These are phyloP conservation scores for Cetonia aurata DNA, from an alignment of 2,888 invertebrate genomes.

Conservation along the genomic window DNA sequence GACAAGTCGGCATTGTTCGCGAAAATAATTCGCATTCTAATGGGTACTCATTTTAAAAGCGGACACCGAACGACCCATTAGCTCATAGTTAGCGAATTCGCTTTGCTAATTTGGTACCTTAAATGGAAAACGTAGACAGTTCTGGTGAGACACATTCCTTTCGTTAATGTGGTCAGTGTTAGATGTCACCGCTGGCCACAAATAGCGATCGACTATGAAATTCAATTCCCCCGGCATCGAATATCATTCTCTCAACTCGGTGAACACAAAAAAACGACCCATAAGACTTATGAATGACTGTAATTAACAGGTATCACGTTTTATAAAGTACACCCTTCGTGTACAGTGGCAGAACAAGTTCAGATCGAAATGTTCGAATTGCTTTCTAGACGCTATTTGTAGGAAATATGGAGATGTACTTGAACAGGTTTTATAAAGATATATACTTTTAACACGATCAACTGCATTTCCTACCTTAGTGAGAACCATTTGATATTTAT, in stretches of 20 bases:
- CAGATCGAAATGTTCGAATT: conserved; percentile 23
- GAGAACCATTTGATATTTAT: neutral
- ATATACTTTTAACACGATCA: neutral
- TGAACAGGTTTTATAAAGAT: conserved; percentile 18
- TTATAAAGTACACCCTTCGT: conserved; percentile 45
- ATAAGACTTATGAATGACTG: conserved; percentile 47
- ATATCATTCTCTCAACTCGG: conserved; percentile 51
- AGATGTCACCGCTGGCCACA: conserved; percentile 59
- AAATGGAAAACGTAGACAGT: conserved; percentile 46
- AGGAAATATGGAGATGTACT: conserved; percentile 6
- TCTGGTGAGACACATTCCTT: conserved; percentile 58
- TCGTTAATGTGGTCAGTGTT: conserved; percentile 60
- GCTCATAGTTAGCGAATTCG: conserved; percentile 46
- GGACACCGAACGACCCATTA: conserved; percentile 44
- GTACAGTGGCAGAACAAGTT: conserved; percentile 29
- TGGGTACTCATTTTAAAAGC: conserved; percentile 43
- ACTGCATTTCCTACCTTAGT: neutral
- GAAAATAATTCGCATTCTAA: conserved; percentile 45
- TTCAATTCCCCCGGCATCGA: conserved; percentile 56
- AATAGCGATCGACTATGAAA: conserved; percentile 57
- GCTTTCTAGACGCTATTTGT: conserved; percentile 10
- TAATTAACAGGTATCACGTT: conserved; percentile 48
- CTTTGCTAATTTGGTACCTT: conserved; percentile 45
- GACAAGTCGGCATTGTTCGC: conserved; percentile 38
- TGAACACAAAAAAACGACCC: conserved; percentile 43